Percentiles rank a stretch among this genome's conserved stretches.
These are phyloP conservation scores for Caenorhabditis tropicalis DNA, from an alignment of 1,140 invertebrate genomes.

Conservation along the genomic window DNA sequence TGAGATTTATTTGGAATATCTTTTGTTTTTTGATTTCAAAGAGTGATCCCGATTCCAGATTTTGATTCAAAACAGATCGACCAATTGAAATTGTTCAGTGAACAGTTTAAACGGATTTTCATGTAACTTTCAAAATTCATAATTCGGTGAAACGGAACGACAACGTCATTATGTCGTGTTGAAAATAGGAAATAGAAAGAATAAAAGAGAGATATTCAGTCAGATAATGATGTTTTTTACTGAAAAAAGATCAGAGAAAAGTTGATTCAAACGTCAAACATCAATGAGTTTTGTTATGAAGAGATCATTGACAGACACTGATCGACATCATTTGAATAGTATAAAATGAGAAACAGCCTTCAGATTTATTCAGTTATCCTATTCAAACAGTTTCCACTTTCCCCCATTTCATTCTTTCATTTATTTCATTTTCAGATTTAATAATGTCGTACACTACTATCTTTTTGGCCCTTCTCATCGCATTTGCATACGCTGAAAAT, in stretches of 20 bases:
- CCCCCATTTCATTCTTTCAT: not conserved
- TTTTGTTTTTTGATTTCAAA: not conserved
- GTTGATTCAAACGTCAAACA: not conserved
- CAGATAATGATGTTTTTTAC: not conserved
- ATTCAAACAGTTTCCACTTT: not conserved
- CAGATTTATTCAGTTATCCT: not conserved
- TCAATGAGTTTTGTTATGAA: not conserved
- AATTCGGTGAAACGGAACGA: not conserved
- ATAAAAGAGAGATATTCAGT: not conserved
- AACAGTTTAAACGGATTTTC: not conserved
- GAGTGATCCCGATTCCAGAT: not conserved
- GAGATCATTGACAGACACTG: not conserved
- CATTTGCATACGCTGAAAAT: not conserved
- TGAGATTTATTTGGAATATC: no score
- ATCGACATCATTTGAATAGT: not conserved
- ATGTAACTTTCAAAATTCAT: not conserved
- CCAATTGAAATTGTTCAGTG: not conserved
- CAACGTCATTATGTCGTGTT: not conserved
- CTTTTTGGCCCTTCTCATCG: not conserved
- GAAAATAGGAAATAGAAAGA: not conserved
- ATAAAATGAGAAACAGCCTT: not conserved
- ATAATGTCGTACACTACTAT: not conserved
- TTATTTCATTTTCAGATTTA: not conserved
- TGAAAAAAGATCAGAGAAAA: not conserved
- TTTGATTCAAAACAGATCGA: not conserved